Base-by-base conservation (phyloP, 2,113 vertebrate genomes). In the Pholis gunnellus region DNA sequence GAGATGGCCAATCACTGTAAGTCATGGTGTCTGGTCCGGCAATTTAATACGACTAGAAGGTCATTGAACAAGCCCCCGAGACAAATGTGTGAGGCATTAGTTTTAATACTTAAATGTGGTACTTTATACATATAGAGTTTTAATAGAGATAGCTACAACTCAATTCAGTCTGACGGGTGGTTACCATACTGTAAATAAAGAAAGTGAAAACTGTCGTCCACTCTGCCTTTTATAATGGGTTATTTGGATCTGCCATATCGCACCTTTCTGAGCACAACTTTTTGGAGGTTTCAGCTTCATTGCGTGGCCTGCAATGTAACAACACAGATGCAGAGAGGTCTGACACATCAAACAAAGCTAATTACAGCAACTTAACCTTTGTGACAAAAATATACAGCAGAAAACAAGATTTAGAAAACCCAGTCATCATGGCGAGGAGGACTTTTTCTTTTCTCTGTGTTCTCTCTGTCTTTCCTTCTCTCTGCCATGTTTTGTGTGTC, bases 1-100 rank as follows among this genome's bases (percentile, higher is more conserved):
- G 52, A 61, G 50, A 52, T 54, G 56, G 63, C 61, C n/a, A 25
- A 20, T 44, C 48, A 50, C 2, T n/a, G 38, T 22, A 9, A 11
- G 36, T 42, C 59, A 46, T 36, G 15, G 36, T 15, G 67, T 77
- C 29, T 71, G 38, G 8, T 57, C 36, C 0, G 0, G 27, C 5
- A 9, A 67, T 52, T 54, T 54, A 61, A 42, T 46, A 22, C 6
- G 10, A 31, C 18, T 13, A 60, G 31, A 83, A 83, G 61, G 82
- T 74, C 75, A 73, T 20, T 59, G 20, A 77, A 40, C 52, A 81
- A 48, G 60, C 10, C 27, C 36, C 18, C 0, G 27, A 29, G 38
- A 56, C 48, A 65, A 15, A 64, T 42, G 34, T 59, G 56, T 27
- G 42, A 77, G 0, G 14, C 42, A 61, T 29, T 6, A 15, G 13